Evolutionary conservation across 2,113 vertebrate species (phyloP).

Genomic region (Fukomys damarensis): DNA sequence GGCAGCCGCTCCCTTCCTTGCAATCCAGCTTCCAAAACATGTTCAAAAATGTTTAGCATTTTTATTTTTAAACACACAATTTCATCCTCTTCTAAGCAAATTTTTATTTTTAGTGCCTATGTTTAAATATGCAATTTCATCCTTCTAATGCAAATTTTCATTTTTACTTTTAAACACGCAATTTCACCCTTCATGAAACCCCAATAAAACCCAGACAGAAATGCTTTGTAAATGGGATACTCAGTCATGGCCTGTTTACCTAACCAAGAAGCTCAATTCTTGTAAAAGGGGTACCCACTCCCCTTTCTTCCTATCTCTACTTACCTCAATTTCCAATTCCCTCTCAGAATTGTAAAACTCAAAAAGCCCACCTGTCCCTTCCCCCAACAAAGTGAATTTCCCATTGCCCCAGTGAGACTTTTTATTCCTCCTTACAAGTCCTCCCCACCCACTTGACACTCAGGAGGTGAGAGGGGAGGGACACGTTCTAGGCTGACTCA

Average conservation of each 20-base stretch:
- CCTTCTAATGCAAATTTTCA: neutral
- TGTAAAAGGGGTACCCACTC: neutral
- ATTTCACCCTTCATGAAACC: slow-evolving; percentile 35
- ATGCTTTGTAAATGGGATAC: slow-evolving; percentile 49
- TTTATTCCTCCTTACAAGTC: neutral
- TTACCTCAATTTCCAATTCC: slow-evolving; percentile 16
- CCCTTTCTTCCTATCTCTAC: neutral
- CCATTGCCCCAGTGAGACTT: neutral
- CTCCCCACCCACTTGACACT: neutral
- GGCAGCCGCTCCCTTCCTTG: neutral
- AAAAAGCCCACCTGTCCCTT: neutral
- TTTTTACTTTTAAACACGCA: slow-evolving; percentile 64
- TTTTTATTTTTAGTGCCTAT: slow-evolving; percentile 52
- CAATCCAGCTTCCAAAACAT: neutral
- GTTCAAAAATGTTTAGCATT: neutral
- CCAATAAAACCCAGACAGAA: slow-evolving; percentile 63
- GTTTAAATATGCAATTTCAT: slow-evolving; percentile 5
- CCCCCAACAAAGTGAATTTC: neutral
- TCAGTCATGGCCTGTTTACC: slow-evolving; percentile 45
- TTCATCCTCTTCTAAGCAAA: neutral
- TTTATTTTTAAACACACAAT: neutral
- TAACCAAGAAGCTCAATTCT: slow-evolving; percentile 24
- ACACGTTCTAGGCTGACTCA: neutral
- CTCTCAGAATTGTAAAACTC: neutral
- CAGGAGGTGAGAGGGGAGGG: neutral